Evolutionary conservation across 2,797 vertebrate genomes (phyloP), one percentile per base, ranked within the genome.

Genomic region (Dipus sagitta): DNA sequence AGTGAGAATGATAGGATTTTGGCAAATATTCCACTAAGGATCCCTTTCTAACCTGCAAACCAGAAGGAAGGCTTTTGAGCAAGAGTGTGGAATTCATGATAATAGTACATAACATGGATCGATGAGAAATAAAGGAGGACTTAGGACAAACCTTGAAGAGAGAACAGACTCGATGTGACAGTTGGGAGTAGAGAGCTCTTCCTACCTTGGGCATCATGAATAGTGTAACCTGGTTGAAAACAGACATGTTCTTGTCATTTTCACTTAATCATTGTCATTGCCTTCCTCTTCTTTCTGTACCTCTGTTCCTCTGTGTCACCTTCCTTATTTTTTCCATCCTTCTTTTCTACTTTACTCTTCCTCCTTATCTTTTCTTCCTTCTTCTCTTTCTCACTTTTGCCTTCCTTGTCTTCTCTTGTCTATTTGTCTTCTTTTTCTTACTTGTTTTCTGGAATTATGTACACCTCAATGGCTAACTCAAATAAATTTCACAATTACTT

Each of bases 371-470:
- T 58, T 26, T 26, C 9, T 15, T 38, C 3, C 6, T 10, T 23
- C 18, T 64, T 12, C 26, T 54, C 30, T 52, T 32, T 58, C 26
- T 30, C 18, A 23, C 11, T 68, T 21, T 28, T 14, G 54, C 54
- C 28, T 15, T 26, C 64, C 17, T 23, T 62, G n/a, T 34, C 6
- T 58, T 5, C 32, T 38, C 28, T 78, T 21, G 5, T 80, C 58
- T 58, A 58, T 47, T 60, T 30, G 28, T 58, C 30, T 54, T 20
- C 38, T 54, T 24, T 5, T 3, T 17, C 21, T 32, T 75, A 6
- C 4, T 26, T 32, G 8, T 78, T 23, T 86, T 92, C 82, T 84
- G 12, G 74, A 75, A 87, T 87, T 84, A 38, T 75, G 58, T 83
- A 20, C 18, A 28, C 87, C 28, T 71, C 18, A 76, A 72, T 47